Evolutionary conservation across 2,888 invertebrate genomes (phyloP), one percentile per base, ranked within the genome.

Genomic region (Mylabris sibirica): DNA sequence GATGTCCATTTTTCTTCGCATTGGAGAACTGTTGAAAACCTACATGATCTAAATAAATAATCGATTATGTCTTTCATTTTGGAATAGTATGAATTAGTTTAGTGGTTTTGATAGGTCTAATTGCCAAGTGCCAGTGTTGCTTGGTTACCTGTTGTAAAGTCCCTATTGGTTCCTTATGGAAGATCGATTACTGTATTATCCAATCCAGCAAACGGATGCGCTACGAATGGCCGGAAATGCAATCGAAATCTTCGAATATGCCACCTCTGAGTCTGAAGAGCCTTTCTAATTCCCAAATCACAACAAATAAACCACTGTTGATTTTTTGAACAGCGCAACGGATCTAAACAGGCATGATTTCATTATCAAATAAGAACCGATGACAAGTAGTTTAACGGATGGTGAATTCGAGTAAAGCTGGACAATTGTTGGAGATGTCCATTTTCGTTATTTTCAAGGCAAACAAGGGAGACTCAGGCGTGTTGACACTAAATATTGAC

Each of bases 211-310:
- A 69, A 65, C 68, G 77, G 77, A 75, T 73, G 76, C 70, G 69
- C 74, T 75, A 67, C 72, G 59, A 79, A 74, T 79, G 77, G 78
- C 79, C 78, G 79, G 78, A 79, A 79, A 77, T 78, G 76, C 77
- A 76, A 75, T 72, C 71, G 71, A 74, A 66, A 69, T 59, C 66
- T 66, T 64, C 20, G 9, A 17, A 49, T 49, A 49, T n/a, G n/a
- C 20, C 49, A 49, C 20, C 49, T 17, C 11, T 20, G 17, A 44
- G 17, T 17, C 17, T 44, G 20, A 20, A 11, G 20, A 49, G 20
- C 5, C 41, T 49, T 20, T n/a, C 14, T n/a, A 14, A 3, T 44
- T 44, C n/a, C 1, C 17, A 49, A 20, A 20, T 11, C 9, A 0
- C n/a, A 44, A 44, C 41, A 38, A 38, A 38, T n/a, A n/a, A n/a